A percentile compares a stretch with the other conserved stretches of the same genome.
These are phyloP conservation scores for Columbina picui DNA, from an alignment of 2,113 vertebrate species.

Conservation along the genomic window DNA sequence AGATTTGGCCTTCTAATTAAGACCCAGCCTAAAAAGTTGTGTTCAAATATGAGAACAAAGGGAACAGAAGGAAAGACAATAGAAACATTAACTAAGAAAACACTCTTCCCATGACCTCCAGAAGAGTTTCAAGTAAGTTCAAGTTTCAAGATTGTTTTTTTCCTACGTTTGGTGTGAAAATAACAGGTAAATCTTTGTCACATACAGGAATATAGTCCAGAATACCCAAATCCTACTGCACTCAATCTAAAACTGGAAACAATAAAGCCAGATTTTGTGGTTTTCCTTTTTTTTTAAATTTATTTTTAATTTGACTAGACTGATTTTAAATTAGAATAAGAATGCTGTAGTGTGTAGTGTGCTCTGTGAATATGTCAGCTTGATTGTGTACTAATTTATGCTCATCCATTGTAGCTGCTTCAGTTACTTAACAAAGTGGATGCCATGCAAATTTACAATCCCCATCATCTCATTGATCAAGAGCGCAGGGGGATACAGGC, in stretches of 20 bases:
- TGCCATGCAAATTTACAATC: not conserved
- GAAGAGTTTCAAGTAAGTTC: not conserved
- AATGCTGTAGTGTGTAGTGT: not conserved
- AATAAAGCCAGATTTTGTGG: rapidly evolving
- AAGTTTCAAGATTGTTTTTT: too few species aligned
- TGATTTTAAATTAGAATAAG: not conserved
- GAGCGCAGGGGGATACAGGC: too few species aligned
- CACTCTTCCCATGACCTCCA: not conserved
- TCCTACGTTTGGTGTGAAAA: not conserved
- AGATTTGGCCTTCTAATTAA: not conserved
- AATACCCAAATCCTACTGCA: not conserved
- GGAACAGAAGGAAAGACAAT: not conserved
- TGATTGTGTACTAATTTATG: not conserved
- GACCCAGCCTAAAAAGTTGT: not conserved
- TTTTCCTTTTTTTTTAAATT: too few species aligned
- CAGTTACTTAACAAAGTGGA: not conserved
- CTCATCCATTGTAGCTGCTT: not conserved
- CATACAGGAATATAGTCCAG: not conserved
- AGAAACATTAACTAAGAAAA: not conserved
- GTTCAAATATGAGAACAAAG: not conserved
- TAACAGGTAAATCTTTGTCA: not conserved
- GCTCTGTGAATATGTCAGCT: not conserved
- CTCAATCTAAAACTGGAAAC: not conserved
- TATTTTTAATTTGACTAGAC: not conserved
- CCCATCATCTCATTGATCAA: not conserved